Percentiles rank a stretch among this genome's conserved stretches.
phyloP scores from a whole-genome alignment of 2,113 vertebrate genomes.

The Lontra canadensis region DNA sequence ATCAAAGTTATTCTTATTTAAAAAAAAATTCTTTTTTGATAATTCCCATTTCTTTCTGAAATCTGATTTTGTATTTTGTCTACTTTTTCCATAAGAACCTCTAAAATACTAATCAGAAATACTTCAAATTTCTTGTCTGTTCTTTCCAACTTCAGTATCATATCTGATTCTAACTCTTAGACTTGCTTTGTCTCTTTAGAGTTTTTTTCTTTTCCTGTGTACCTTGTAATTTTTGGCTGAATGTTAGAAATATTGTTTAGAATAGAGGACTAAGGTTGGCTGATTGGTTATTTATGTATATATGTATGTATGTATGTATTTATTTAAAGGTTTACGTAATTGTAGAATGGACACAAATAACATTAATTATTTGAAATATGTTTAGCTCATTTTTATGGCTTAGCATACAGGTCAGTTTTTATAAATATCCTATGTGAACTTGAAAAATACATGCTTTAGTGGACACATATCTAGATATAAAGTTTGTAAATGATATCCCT shows the following conservation, averaged over 20 bases:
- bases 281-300: not conserved
- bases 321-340: not conserved
- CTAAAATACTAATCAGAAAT: not conserved
- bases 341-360: not conserved
- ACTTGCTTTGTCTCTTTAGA: not conserved
- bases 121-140: not conserved
- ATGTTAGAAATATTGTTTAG: not conserved
- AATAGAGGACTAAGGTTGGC: not conserved
- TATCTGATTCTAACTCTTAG: not conserved
- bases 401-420: not conserved
- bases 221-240: not conserved
- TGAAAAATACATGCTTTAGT: not conserved
- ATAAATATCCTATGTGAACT: not conserved
- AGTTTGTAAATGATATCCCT: not conserved
- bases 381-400: not conserved
- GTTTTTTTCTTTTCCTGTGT: not conserved
- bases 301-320: not conserved
- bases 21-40: not conserved
- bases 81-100: not conserved
- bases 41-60: not conserved
- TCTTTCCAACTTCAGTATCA: not conserved
- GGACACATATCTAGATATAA: not conserved
- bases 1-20: not conserved
- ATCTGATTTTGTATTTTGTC: not conserved
- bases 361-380: not conserved